These are phyloP conservation scores for Trissolcus japonicus DNA, from an alignment of 2,888 invertebrate species.

Conservation along the genomic window DNA sequence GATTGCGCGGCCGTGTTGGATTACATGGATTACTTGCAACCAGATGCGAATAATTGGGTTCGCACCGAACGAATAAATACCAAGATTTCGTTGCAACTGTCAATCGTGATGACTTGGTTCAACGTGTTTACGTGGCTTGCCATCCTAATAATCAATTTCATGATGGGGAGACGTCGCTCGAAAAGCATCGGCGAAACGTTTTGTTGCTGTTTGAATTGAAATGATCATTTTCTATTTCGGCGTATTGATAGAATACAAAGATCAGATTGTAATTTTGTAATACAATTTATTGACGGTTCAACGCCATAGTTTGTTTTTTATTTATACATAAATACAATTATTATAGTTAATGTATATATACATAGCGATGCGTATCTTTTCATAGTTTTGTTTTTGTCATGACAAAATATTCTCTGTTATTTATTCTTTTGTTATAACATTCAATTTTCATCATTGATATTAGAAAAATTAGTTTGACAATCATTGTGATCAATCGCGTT, in stretches of 20 bases:
- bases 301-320: constrained; percentile 59
- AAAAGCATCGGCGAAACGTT: constrained; percentile 60
- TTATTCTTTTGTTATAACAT: constrained; percentile 8
- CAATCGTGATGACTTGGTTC: constrained; percentile 81
- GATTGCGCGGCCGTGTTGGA: constrained; percentile 86
- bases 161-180: constrained; percentile 75
- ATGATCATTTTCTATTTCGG: background rate
- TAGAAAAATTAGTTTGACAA: constrained; percentile 64
- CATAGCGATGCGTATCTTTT: constrained; percentile 54
- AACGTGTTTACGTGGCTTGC: constrained; percentile 79
- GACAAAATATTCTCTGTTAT: constrained; percentile 54
- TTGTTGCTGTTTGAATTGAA: constrained; percentile 62
- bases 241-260: constrained; percentile 17
- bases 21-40: constrained; percentile 89
- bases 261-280: constrained; percentile 55
- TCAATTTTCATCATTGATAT: constrained; percentile 37
- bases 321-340: constrained; percentile 68
- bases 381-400: constrained; percentile 41
- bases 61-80: constrained; percentile 85
- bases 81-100: constrained; percentile 82
- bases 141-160: constrained; percentile 78
- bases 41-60: constrained; percentile 81
- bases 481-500: background rate
- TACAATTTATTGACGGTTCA: constrained; percentile 67
- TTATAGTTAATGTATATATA: constrained; percentile 62